phyloP scores from a whole-genome alignment of 1,140 invertebrate species.

The Caenorhabditis remanei region DNA sequence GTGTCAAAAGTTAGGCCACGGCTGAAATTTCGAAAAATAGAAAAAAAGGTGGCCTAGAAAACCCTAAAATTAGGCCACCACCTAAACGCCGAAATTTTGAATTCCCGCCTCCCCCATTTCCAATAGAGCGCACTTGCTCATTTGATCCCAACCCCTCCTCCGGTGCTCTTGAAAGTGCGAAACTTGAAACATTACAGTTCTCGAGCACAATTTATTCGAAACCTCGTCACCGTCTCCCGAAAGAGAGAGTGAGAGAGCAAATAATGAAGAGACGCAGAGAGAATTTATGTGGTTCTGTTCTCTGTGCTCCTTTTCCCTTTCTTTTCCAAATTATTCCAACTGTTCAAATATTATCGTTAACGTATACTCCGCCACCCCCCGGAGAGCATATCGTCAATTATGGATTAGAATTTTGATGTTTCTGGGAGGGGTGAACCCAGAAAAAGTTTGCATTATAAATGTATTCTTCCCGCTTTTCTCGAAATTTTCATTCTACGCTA shows the following conservation, averaged over 20 bases:
- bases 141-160: too few relatives aligned
- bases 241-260: not conserved
- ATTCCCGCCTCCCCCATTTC: too few relatives aligned
- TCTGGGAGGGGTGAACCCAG: not conserved
- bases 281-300: conserved; percentile 13
- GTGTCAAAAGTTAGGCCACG: too few relatives aligned
- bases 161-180: conserved; percentile 1
- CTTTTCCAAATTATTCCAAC: not conserved
- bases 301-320: not conserved
- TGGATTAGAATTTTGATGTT: conserved; percentile 36
- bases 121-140: too few relatives aligned
- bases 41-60: too few relatives aligned
- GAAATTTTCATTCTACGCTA: not conserved
- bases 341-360: conserved; percentile 44
- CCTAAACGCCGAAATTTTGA: too few relatives aligned
- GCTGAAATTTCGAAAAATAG: too few relatives aligned
- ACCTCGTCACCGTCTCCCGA: not conserved
- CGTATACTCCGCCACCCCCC: not conserved
- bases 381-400: conserved; percentile 1
- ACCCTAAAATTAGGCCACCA: too few relatives aligned
- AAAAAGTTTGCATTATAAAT: conserved; percentile 50
- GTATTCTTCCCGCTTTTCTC: not conserved
- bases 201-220: conserved; percentile 33
- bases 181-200: conserved; percentile 42
- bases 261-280: not conserved